Percentiles rank a stretch among this genome's conserved stretches.
Conservation (phyloP, 2,888 invertebrate genomes). For the Hydroisotoma schaefferi region DNA sequence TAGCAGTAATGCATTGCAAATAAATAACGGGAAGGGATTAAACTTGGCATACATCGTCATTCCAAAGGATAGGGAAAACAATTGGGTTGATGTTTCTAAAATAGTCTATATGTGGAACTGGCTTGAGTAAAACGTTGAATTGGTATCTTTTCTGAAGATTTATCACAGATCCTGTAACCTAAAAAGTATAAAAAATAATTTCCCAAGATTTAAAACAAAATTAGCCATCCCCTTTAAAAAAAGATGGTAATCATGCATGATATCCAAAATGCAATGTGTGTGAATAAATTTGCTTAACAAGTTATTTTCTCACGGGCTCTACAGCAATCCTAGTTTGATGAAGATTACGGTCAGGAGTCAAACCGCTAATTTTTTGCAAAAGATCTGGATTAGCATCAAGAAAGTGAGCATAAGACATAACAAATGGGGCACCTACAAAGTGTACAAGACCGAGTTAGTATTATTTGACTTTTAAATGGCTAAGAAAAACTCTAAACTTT, state of each 20-base stretch:
- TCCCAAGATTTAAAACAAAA: too few species aligned
- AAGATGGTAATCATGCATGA: background rate
- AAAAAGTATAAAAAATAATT: background rate
- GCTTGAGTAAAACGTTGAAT: conserved; percentile 33
- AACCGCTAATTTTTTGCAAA: conserved; percentile 16
- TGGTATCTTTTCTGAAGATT: conserved; percentile 27
- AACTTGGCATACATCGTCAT: conserved; percentile 26
- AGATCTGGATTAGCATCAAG: conserved; percentile 26
- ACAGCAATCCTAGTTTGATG: conserved; percentile 20
- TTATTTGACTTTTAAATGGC: background rate
- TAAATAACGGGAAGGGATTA: background rate
- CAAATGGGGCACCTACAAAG: conserved; percentile 32
- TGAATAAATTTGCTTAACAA: background rate
- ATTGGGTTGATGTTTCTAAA: conserved; percentile 19
- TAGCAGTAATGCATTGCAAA: background rate
- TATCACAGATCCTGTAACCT: conserved; percentile 33
- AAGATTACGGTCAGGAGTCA: conserved; percentile 19
- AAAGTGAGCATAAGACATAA: conserved; percentile 33
- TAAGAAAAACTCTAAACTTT: background rate
- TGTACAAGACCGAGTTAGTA: background rate
- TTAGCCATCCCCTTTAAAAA: too few species aligned
- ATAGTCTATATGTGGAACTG: conserved; percentile 24
- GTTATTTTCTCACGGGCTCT: conserved; percentile 17
- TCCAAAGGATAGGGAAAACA: conserved; percentile 33
- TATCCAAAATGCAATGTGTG: background rate